Base-by-base conservation (phyloP, 2,797 vertebrate genomes). In the Anguilla anguilla region DNA sequence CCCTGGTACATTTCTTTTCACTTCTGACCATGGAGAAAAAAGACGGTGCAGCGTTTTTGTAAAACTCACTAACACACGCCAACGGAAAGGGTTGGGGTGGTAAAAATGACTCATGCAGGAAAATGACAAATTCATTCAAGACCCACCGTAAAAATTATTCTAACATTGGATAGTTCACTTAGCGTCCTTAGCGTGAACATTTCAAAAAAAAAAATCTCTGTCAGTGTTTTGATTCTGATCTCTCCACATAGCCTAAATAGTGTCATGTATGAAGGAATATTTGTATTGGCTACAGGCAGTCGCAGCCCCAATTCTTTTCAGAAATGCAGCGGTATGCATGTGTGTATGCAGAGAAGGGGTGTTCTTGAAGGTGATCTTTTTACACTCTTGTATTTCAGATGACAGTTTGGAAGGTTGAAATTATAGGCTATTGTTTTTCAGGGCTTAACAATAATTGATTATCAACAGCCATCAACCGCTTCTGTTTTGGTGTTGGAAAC, bases 81-180 rank as follows among this genome's bases (percentile, higher is more conserved):
- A 74, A 43, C 86, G 55, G 77, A 57, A 61, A 67, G 46, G 19
- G 43, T 84, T 92, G 92, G 89, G 92, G 93, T 91, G 93, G 94
- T 89, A 92, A 82, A 89, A 92, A 86, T 96, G 94, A 95, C 91
- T 96, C 94, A 96, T 84, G 79, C 86, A 89, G 91, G 90, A 90
- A 92, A 91, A 87, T 64, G 85, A 49, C 85, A n/a, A 55, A 17
- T 83, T 77, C 88, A 49, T 46, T 49, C 46, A 51, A 49, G 46
- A 82, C 11, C 3, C 10, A 43, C 19, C 6, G 22, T 82, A 13
- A 46, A 82, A 77, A 77, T 77, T 39, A 39, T 43, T 74, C 7
- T 11, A 35, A 74, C 31, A 15, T 35, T 74, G 0, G 17, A 35
- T 35, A 35, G 13, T 39, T 35, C 17, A 31, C 10, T 74, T 74